phyloP scores from a whole-genome alignment of 2,113 vertebrate genomes.

The Vombatus ursinus region DNA sequence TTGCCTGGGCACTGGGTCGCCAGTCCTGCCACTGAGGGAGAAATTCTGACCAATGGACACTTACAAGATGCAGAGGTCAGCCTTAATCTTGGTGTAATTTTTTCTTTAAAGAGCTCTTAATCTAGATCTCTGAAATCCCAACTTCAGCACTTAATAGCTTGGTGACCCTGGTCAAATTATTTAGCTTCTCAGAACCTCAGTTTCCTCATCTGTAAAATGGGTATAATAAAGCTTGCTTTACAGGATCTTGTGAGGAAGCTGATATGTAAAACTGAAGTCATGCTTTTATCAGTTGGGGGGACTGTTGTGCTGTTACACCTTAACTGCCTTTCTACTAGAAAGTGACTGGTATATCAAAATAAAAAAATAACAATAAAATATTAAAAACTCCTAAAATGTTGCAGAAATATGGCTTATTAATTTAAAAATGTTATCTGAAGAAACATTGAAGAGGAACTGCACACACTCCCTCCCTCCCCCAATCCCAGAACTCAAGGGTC shows the following conservation, averaged over 20 bases:
- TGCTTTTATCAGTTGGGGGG: neutral
- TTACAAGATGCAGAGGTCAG: neutral
- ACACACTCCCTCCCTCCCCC: neutral
- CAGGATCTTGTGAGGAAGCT: neutral
- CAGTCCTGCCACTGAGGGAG: no score
- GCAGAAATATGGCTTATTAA: neutral
- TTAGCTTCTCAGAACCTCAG: neutral
- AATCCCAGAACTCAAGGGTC: neutral
- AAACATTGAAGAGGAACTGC: neutral
- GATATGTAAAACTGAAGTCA: neutral
- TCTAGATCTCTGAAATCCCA: neutral
- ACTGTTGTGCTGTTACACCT: neutral
- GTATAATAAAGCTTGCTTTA: neutral
- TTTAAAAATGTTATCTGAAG: neutral
- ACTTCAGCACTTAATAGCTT: neutral
- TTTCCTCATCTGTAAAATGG: neutral
- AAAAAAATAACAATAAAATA: neutral
- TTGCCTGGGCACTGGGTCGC: no score
- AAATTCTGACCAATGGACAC: neutral
- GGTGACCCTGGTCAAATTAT: neutral
- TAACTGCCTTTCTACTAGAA: neutral
- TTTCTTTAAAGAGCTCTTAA: neutral
- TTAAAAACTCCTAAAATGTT: neutral
- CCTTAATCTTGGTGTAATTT: neutral
- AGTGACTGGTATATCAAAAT: neutral